A percentile compares a stretch with the other conserved stretches of the same genome.
Evolutionary conservation across 2,888 invertebrate species (phyloP).

Genomic region (Drosophila fungiperda): DNA sequence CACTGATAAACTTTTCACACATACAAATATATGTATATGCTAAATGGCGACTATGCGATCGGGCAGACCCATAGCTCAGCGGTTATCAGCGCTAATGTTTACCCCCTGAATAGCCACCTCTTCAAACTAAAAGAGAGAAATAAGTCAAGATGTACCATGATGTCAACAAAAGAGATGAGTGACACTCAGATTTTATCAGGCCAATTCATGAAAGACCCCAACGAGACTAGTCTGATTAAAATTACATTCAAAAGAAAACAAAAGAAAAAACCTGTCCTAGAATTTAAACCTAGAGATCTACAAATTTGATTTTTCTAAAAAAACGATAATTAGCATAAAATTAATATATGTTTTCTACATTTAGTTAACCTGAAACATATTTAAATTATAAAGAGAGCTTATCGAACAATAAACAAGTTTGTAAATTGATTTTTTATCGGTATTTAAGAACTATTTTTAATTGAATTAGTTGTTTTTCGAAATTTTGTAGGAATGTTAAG

Average conservation of each 20-base stretch:
- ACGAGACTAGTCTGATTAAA: not conserved
- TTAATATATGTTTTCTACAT: not conserved
- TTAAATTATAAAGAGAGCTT: not conserved
- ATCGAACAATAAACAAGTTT: not conserved
- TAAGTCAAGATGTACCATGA: constrained; percentile 27
- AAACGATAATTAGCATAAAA: not conserved
- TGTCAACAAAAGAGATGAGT: constrained; percentile 19
- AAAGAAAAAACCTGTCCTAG: not conserved
- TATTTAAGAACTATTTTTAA: not conserved
- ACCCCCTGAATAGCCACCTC: constrained; percentile 18
- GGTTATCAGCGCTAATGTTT: constrained; percentile 45
- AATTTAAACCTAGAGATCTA: not conserved
- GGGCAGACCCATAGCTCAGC: constrained; percentile 18
- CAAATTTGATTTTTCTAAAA: not conserved
- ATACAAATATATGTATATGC: not conserved
- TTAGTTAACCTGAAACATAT: not conserved
- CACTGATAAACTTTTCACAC: constrained; percentile 35
- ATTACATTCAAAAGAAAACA: not conserved
- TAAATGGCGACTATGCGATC: constrained; percentile 16
- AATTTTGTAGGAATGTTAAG: not conserved
- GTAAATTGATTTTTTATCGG: not conserved
- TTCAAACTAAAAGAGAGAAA: constrained; percentile 15
- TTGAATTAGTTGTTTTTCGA: not conserved
- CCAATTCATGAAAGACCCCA: not conserved
- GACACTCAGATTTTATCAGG: constrained; percentile 16